Evolutionary conservation across 2,888 invertebrate genomes (phyloP).

Genomic region (Lasioglossum calceatum): DNA sequence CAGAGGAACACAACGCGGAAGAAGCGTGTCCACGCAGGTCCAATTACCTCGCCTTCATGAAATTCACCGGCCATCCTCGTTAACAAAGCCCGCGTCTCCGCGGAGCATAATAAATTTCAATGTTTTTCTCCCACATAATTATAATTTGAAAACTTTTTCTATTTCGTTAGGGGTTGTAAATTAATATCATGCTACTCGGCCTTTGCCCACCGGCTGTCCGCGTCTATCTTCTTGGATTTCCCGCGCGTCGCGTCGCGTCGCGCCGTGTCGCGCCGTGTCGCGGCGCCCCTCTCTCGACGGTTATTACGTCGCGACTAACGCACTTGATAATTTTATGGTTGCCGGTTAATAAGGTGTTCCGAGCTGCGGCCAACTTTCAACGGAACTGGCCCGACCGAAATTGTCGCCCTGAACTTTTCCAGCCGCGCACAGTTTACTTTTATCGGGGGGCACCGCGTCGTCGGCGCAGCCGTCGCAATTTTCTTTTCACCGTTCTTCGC

Average conservation of each 20-base stretch:
- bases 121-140: conserved; percentile 61
- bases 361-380: conserved; percentile 18
- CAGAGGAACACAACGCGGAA: conserved; percentile 13
- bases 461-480: neutral
- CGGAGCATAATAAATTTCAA: conserved; percentile 69
- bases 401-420: neutral
- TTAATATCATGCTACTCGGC: conserved; percentile 43
- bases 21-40: conserved; percentile 64
- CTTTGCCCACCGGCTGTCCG: neutral
- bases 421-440: conserved; percentile 2
- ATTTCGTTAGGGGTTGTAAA: conserved; percentile 59
- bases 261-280: too few relatives aligned
- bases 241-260: neutral
- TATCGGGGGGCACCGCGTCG: neutral
- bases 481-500: neutral
- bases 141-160: conserved; percentile 64
- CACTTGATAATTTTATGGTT: conserved; percentile 33
- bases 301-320: conserved; percentile 19
- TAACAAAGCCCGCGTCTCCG: conserved; percentile 58
- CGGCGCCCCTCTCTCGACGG: neutral
- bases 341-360: conserved; percentile 21
- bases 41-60: conserved; percentile 65
- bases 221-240: conserved; percentile 9
- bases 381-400: neutral
- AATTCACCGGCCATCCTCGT: conserved; percentile 64